Evolutionary conservation across 2,113 vertebrate genomes (phyloP).

Genomic region (Antechinus flavipes): DNA sequence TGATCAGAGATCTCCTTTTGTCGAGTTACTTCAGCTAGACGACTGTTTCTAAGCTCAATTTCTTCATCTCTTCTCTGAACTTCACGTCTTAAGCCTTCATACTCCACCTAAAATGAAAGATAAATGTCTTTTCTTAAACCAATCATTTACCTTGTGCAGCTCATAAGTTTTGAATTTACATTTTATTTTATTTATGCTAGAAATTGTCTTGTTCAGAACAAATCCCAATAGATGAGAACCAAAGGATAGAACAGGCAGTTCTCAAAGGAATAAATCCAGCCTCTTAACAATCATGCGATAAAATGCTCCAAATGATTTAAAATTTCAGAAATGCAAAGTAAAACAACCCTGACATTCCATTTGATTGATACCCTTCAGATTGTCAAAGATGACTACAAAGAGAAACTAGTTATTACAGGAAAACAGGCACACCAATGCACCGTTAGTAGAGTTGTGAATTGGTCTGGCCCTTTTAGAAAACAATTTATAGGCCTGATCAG

Average conservation of each 20-base stretch:
- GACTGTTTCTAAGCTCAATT: constrained; percentile 83
- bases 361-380: not conserved
- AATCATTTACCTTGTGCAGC: constrained; percentile 81
- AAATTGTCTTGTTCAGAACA: not conserved
- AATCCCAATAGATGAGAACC: not conserved
- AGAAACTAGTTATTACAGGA: not conserved
- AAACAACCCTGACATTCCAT: not conserved
- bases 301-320: not conserved
- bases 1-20: constrained; percentile 86
- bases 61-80: constrained; percentile 88
- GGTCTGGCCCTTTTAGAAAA: not conserved
- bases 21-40: constrained; percentile 85
- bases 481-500: too few relatives aligned
- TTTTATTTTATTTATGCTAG: not conserved
- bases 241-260: not conserved
- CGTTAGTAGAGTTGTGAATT: not conserved
- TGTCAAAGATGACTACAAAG: not conserved
- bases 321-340: not conserved
- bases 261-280: not conserved
- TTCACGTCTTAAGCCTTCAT: constrained; percentile 89
- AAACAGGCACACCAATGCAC: not conserved
- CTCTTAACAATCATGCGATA: not conserved
- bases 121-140: not conserved
- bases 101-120: constrained; percentile 70
- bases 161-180: not conserved